phyloP scores from a whole-genome alignment of 2,113 vertebrate genomes.

The Echinops telfairi region DNA sequence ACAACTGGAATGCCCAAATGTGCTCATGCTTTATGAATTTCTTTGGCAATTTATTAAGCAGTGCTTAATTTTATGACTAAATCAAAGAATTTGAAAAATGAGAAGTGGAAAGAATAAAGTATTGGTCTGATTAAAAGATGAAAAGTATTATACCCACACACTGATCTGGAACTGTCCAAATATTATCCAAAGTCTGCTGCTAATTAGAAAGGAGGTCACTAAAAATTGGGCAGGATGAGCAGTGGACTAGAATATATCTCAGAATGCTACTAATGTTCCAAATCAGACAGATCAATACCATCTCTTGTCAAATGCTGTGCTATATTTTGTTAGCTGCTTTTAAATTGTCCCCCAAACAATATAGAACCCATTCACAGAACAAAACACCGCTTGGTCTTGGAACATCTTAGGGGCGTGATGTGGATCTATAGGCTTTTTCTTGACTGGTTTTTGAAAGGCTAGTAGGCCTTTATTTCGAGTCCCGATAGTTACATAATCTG shows the following conservation, averaged over 20 bases:
- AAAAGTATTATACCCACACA: background rate
- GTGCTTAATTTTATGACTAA: conserved; percentile 30
- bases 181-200: background rate
- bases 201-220: conserved; percentile 17
- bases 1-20: background rate
- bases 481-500: no score
- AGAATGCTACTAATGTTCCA: background rate
- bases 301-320: background rate
- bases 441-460: background rate
- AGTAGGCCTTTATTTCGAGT: no score
- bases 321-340: background rate
- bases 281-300: background rate
- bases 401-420: background rate
- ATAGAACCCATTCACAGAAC: background rate
- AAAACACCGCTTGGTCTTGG: background rate
- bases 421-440: background rate
- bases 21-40: conserved; percentile 28
- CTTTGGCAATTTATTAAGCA: conserved; percentile 36
- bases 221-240: background rate
- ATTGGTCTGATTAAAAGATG: conserved; percentile 36
- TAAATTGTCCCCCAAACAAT: background rate
- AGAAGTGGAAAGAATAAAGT: conserved; percentile 47
- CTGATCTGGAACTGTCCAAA: background rate
- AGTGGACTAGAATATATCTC: background rate
- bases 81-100: background rate